Evolutionary conservation across 2,113 vertebrate species (phyloP), one percentile per base, ranked within the genome.

Genomic region (Heloderma charlesbogerti): DNA sequence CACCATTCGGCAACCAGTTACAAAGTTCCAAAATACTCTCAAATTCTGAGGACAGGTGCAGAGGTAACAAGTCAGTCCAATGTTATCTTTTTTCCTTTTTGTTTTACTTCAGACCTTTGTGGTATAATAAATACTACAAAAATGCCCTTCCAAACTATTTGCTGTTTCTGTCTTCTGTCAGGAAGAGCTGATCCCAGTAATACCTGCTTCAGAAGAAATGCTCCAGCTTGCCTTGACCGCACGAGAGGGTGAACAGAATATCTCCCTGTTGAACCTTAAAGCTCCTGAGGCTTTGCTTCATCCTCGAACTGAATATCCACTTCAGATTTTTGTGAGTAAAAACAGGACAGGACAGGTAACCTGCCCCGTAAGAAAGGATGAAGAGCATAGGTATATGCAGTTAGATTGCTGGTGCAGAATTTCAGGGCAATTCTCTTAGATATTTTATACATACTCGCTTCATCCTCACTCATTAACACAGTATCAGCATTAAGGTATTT

Each of bases 241-340:
- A 74, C 94, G 20, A 82, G 80, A 66, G 89, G 92, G 72, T 25
- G 94, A 74, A 84, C 83, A 31, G 9, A 37, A 31, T 45, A 79
- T 91, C n/a, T 91, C 96, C 2, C 22, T 97, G 31, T 94, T 98
- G 90, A 97, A 95, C n/a, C 97, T 99, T 94, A 95, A 78, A 3
- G 96, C 97, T 29, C 98, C 99, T 0, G 94, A 96, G 66, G 93
- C 92, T 88, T 94, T 99, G 72, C 93, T 98, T 27, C 89, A 34
- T 40, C 96, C 98, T 25, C 67, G 93, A 81, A 88, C 97, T 5
- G 93, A 95, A 60, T 97, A 98, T 86, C 98, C 98, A 0, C 97
- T 99, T 71, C 96, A 98, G 71, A 97, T 99, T 93, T 99, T 99
- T 96, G 99, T 99, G 97, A 98, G 98, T 96, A 88, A 37, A 86